These are phyloP conservation scores for Varanus komodoensis DNA, from an alignment of 2,113 vertebrate genomes.

Conservation along the genomic window DNA sequence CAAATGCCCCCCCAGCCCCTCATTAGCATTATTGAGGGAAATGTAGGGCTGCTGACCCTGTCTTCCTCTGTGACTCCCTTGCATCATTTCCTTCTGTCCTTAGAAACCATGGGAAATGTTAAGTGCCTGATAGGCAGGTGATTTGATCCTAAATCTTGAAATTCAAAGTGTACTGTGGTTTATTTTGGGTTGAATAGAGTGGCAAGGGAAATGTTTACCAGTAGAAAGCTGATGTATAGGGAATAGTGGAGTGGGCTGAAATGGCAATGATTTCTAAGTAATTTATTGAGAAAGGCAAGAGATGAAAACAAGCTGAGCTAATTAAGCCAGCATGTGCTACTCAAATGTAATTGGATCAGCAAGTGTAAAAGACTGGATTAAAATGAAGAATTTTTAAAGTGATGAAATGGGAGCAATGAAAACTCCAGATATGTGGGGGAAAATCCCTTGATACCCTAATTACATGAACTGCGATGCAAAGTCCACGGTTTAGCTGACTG, in stretches of 20 bases:
- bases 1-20: not conserved
- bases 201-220: not conserved
- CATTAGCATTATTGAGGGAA: not conserved
- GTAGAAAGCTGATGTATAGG: not conserved
- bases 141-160: not conserved
- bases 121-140: not conserved
- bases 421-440: not conserved
- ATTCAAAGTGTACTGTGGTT: not conserved
- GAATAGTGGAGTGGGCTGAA: not conserved
- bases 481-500: not conserved
- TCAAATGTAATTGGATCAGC: not conserved
- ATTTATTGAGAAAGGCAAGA: not conserved
- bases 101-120: not conserved
- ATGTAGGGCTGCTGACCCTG: not conserved
- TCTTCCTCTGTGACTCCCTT: not conserved
- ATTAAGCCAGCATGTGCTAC: not conserved
- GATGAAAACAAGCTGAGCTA: conserved; percentile 8
- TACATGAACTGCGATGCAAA: not conserved
- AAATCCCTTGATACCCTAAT: not conserved
- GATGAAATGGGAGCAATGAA: not conserved
- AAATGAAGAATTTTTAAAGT: not conserved
- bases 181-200: not conserved
- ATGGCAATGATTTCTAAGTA: not conserved
- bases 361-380: not conserved
- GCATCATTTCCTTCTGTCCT: not conserved